Conservation (phyloP, 2,888 invertebrate genomes). For the Amaurobius ferox region DNA sequence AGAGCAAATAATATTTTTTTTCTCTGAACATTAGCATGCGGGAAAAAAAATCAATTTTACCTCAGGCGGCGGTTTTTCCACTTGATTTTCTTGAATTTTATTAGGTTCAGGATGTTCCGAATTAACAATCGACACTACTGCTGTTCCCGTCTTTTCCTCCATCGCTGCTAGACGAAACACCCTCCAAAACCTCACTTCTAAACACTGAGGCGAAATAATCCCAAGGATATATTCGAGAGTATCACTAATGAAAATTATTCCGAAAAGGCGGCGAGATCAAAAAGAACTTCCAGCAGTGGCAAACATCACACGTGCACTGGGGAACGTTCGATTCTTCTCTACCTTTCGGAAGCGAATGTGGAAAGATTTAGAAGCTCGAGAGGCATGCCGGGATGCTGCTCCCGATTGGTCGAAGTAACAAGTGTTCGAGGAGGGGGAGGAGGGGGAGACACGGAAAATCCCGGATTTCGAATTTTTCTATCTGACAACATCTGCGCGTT, state of each 20-base stretch:
- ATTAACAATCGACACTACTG: conserved; percentile 33
- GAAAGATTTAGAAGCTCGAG: conserved; percentile 21
- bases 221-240: background rate
- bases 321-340: conserved; percentile 29
- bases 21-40: no score
- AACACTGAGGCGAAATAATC: background rate
- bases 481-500: no score
- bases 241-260: background rate
- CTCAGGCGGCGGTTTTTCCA: conserved; percentile 48
- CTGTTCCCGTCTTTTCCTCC: conserved; percentile 45
- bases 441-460: no score
- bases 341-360: background rate
- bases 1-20: no score
- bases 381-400: conserved; percentile 48
- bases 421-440: conserved; percentile 50
- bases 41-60: conserved; percentile 22
- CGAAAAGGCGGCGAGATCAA: background rate
- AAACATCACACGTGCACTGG: conserved; percentile 23
- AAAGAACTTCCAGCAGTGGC: no score
- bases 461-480: no score
- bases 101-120: conserved; percentile 30
- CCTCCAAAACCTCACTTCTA: background rate
- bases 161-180: conserved; percentile 22
- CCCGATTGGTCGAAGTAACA: conserved; percentile 66
- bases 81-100: conserved; percentile 19